Percentiles rank a stretch among this genome's conserved stretches.
These are phyloP conservation scores for Drosophila asahinai DNA, from an alignment of 1,140 invertebrate genomes.

Conservation along the genomic window DNA sequence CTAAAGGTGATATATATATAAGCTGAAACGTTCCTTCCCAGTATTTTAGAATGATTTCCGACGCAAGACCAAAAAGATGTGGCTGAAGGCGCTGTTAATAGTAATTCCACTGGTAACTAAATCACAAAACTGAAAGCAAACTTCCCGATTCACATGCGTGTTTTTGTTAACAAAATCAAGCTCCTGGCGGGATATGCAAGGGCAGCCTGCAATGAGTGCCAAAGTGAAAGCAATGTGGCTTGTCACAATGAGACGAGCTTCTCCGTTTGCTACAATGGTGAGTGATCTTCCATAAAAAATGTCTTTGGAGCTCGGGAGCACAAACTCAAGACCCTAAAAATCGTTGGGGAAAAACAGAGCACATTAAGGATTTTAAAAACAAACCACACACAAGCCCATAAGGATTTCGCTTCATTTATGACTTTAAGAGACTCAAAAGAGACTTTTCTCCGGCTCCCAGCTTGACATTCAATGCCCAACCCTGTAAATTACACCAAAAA, in stretches of 20 bases:
- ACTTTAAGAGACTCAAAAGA: no score
- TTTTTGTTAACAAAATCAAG: slow-evolving; percentile 23
- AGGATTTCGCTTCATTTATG: no score
- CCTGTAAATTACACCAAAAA: neutral
- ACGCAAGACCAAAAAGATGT: slow-evolving; percentile 39
- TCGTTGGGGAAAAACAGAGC: no score
- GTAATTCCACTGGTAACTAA: slow-evolving; percentile 54
- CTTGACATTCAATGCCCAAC: no score
- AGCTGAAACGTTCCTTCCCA: slow-evolving; percentile 33
- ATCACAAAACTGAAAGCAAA: neutral
- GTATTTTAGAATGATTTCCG: slow-evolving; percentile 55
- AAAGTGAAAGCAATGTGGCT: slow-evolving; percentile 36
- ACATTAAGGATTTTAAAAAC: no score
- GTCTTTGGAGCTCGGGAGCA: no score
- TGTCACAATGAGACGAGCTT: slow-evolving; percentile 54
- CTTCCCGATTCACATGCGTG: neutral
- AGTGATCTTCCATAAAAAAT: neutral
- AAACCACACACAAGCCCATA: no score
- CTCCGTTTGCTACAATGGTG: slow-evolving; percentile 53
- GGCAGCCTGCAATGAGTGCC: slow-evolving; percentile 57
- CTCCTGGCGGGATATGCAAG: slow-evolving; percentile 25
- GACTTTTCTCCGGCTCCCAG: no score
- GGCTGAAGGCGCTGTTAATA: slow-evolving; percentile 36
- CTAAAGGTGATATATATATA: slow-evolving; percentile 35
- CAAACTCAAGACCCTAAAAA: no score